Evolutionary conservation across 2,113 vertebrate genomes (phyloP).

Genomic region (Ia io): DNA sequence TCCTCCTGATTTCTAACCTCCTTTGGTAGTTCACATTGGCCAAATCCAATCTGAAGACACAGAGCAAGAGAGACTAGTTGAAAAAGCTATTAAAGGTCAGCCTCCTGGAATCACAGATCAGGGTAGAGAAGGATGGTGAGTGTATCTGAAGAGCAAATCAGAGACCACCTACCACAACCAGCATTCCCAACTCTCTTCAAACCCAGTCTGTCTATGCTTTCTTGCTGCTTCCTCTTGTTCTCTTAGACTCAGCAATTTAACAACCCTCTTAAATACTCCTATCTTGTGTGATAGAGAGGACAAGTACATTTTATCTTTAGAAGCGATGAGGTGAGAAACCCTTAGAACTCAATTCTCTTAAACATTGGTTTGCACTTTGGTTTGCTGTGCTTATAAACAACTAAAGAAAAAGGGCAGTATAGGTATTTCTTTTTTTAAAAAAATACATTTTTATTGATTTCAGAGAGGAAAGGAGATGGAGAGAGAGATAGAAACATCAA

Average conservation of each 20-base stretch:
- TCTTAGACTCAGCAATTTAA: neutral
- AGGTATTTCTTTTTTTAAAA: neutral
- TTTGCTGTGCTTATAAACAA: neutral
- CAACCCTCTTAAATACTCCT: neutral
- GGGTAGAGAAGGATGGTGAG: neutral
- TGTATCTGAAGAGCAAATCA: neutral
- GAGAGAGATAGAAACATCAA: too few species aligned
- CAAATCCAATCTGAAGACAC: neutral
- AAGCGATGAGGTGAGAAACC: neutral
- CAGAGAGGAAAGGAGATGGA: too few species aligned
- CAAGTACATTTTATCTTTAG: neutral
- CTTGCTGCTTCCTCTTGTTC: neutral
- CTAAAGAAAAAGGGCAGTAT: neutral
- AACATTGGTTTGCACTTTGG: neutral
- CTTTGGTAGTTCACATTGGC: neutral
- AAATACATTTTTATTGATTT: too few species aligned
- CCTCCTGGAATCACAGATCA: neutral
- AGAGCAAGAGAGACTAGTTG: neutral
- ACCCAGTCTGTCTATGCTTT: neutral
- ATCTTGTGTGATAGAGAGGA: neutral
- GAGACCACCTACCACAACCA: neutral
- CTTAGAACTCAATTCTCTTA: neutral
- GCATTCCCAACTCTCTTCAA: neutral
- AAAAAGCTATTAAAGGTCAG: neutral
- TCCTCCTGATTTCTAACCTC: neutral